A percentile compares a stretch with the other conserved stretches of the same genome.
These are phyloP conservation scores for Pandemis cinnamomeana DNA, from an alignment of 2,888 invertebrate species.

Conservation along the genomic window DNA sequence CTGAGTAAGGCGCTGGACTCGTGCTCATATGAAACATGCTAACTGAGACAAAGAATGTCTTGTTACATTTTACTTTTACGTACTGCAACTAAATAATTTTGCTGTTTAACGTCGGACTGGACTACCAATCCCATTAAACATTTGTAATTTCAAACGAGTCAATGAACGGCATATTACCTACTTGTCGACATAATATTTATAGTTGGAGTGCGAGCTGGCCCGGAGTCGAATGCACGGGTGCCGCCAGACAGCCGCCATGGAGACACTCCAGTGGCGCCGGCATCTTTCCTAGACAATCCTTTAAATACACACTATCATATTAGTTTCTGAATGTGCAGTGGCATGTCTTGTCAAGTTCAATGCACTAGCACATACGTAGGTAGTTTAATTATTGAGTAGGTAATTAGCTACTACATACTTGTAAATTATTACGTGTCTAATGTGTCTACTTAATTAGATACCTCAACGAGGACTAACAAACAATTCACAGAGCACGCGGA, in stretches of 20 bases:
- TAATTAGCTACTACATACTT: no score
- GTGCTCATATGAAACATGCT: background rate
- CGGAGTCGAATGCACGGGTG: constrained; percentile 9
- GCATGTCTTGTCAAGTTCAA: background rate
- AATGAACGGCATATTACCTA: constrained; percentile 1
- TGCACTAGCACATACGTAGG: background rate
- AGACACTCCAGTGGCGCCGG: constrained; percentile 36
- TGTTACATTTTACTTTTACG: background rate
- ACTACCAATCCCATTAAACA: no score
- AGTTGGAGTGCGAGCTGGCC: background rate
- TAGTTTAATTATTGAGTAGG: background rate
- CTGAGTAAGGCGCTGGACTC: background rate
- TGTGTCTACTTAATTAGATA: background rate
- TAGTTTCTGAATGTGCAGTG: background rate
- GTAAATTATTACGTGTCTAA: background rate
- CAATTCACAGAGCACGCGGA: background rate
- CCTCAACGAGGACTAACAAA: background rate
- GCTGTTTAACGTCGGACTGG: no score
- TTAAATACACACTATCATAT: constrained; percentile 19
- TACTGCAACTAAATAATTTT: background rate
- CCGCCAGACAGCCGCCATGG: constrained; percentile 41
- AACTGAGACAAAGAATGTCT: background rate
- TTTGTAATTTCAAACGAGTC: background rate
- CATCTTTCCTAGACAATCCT: constrained; percentile 26
- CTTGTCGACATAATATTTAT: constrained; percentile 6